Percentiles rank a stretch among this genome's conserved stretches.
Evolutionary conservation across 2,888 invertebrate species (phyloP).

Genomic region (Sipha maydis): DNA sequence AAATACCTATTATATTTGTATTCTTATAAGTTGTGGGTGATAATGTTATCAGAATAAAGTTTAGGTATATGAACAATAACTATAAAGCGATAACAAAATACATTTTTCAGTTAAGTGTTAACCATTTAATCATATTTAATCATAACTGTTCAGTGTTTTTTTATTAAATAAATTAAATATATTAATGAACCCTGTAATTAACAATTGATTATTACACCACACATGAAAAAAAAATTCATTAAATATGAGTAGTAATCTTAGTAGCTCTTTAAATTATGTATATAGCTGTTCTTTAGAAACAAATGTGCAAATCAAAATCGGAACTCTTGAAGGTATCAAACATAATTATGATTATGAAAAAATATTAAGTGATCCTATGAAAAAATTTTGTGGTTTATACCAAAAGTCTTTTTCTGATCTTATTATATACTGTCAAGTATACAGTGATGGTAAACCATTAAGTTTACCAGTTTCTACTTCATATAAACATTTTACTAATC

Average conservation of each 20-base stretch:
- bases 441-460: conserved; percentile 82
- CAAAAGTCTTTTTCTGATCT: conserved; percentile 87
- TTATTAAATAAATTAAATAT: background rate
- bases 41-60: no score
- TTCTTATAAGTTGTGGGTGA: no score
- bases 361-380: conserved; percentile 85
- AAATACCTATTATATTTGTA: no score
- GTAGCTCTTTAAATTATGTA: conserved; percentile 80
- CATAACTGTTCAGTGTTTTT: background rate
- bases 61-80: no score
- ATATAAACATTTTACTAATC: conserved; percentile 89
- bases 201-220: background rate
- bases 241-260: conserved; percentile 33
- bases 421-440: conserved; percentile 87
- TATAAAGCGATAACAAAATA: no score
- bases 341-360: conserved; percentile 89
- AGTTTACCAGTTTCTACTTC: conserved; percentile 88
- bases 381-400: conserved; percentile 90
- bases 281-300: conserved; percentile 91
- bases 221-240: background rate
- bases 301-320: conserved; percentile 93
- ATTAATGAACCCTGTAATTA: background rate
- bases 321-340: conserved; percentile 90
- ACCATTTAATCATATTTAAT: no score
- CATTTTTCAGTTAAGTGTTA: background rate